Evolutionary conservation across 2,113 vertebrate species (phyloP).

Genomic region (Tautogolabrus adspersus): DNA sequence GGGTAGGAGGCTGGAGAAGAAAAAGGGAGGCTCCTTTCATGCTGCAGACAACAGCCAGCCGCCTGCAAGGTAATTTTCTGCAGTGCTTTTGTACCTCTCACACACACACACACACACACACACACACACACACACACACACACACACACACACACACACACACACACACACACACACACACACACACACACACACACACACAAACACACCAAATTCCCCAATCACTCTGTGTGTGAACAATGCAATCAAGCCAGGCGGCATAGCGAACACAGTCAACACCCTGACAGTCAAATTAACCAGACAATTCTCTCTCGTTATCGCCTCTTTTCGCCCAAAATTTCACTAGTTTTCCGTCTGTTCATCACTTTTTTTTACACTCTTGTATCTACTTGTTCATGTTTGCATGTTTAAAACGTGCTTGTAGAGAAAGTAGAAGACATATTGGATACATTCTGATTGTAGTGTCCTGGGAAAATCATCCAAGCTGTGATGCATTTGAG

Average conservation of each 20-base stretch:
- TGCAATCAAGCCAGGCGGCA: slow-evolving; percentile 65
- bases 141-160: slow-evolving; percentile 32
- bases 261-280: slow-evolving; percentile 56
- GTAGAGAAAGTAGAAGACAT: background rate
- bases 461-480: slow-evolving; percentile 31
- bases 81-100: slow-evolving; percentile 61
- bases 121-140: background rate
- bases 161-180: background rate
- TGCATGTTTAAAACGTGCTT: background rate
- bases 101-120: slow-evolving; percentile 45
- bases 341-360: background rate
- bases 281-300: slow-evolving; percentile 61
- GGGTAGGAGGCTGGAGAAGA: slow-evolving; percentile 60
- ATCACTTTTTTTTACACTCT: background rate
- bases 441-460: background rate
- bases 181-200: background rate
- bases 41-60: slow-evolving; percentile 64
- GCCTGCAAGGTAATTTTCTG: slow-evolving; percentile 74
- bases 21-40: slow-evolving; percentile 70
- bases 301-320: slow-evolving; percentile 14
- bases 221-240: slow-evolving; percentile 64
- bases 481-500: background rate
- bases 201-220: slow-evolving; percentile 55
- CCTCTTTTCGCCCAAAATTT: background rate
- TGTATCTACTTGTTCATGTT: background rate